Conservation (phyloP, 1,140 invertebrate genomes). For the Psix sp. region DNA sequence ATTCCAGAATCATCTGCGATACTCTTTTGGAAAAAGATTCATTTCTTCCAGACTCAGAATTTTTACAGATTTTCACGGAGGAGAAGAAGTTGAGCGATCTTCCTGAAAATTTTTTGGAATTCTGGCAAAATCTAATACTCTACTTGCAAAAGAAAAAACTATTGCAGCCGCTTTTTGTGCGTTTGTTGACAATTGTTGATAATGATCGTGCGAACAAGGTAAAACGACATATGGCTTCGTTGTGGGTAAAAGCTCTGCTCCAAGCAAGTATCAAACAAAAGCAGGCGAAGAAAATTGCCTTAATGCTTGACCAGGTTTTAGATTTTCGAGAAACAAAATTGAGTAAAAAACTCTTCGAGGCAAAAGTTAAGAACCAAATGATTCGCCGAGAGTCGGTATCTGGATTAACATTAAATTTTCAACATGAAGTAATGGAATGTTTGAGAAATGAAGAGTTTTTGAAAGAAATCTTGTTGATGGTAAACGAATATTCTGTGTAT, state of each 20-base stretch:
- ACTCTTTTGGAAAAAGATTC: slow-evolving; percentile 63
- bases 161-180: slow-evolving; percentile 74
- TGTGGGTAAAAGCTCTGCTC: slow-evolving; percentile 78
- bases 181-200: slow-evolving; percentile 75
- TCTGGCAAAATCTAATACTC: slow-evolving; percentile 78
- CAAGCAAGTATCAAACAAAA: slow-evolving; percentile 74
- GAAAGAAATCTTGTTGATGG: slow-evolving; percentile 60
- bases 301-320: slow-evolving; percentile 60
- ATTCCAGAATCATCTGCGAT: slow-evolving; percentile 57
- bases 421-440: slow-evolving; percentile 51
- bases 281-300: slow-evolving; percentile 64
- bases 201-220: slow-evolving; percentile 62
- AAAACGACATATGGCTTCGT: slow-evolving; percentile 74
- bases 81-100: slow-evolving; percentile 41
- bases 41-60: slow-evolving; percentile 66
- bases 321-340: slow-evolving; percentile 39
- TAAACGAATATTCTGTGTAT: slow-evolving; percentile 63
- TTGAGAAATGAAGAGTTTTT: slow-evolving; percentile 64
- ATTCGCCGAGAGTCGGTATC: no score
- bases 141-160: slow-evolving; percentile 77
- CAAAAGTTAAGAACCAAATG: slow-evolving; percentile 57
- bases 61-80: slow-evolving; percentile 62
- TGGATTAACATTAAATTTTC: no score
- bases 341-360: slow-evolving; percentile 43
- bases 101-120: slow-evolving; percentile 63